Conservation (phyloP, 2,113 vertebrate genomes). For the Diadophis punctatus region DNA sequence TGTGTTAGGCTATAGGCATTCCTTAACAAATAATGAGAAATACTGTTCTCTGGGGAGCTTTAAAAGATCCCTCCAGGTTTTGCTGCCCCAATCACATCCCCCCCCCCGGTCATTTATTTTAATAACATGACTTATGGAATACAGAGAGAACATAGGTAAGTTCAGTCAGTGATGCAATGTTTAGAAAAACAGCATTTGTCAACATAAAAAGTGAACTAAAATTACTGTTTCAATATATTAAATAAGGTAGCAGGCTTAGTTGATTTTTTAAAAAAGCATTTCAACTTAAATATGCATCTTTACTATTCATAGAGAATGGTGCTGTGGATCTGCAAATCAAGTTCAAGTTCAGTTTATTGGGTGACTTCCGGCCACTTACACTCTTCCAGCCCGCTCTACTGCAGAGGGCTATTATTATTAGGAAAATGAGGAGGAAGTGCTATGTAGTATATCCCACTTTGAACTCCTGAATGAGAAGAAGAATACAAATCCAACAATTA, state of each 20-base stretch:
- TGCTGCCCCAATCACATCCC: background rate
- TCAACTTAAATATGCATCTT: background rate
- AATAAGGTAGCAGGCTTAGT: background rate
- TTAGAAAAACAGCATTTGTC: background rate
- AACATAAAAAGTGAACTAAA: background rate
- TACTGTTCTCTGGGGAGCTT: background rate
- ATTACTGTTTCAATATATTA: background rate
- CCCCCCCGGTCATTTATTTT: background rate
- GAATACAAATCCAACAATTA: background rate
- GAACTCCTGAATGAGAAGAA: background rate
- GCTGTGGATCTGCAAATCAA: background rate
- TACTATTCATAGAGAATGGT: background rate
- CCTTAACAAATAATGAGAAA: background rate
- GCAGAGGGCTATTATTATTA: background rate
- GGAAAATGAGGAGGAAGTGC: background rate
- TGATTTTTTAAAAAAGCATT: background rate
- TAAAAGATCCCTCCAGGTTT: background rate
- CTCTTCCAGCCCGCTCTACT: background rate
- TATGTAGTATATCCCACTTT: background rate
- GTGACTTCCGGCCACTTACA: background rate
- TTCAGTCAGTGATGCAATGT: background rate
- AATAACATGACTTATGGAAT: background rate
- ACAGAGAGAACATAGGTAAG: background rate
- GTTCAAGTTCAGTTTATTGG: background rate
- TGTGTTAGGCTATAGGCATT: background rate